Evolutionary conservation across 1,140 invertebrate species (phyloP).

Genomic region (Drosophila pectinifera): DNA sequence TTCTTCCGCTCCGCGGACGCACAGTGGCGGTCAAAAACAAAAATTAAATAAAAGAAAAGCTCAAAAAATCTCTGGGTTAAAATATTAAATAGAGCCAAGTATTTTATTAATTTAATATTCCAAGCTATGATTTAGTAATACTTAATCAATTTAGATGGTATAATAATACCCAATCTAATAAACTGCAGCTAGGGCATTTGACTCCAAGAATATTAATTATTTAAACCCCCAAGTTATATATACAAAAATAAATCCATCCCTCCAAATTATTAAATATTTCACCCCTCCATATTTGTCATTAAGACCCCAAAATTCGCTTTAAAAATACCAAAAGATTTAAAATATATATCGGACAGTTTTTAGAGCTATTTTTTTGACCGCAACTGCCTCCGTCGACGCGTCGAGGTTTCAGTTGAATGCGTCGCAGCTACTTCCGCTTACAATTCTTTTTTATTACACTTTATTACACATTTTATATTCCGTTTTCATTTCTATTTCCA

Average conservation of each 20-base stretch:
- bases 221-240: too few relatives aligned
- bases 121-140: too few relatives aligned
- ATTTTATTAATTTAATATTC: too few relatives aligned
- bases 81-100: too few relatives aligned
- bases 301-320: not conserved
- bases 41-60: not conserved
- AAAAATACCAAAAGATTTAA: not conserved
- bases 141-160: too few relatives aligned
- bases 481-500: constrained; percentile 62
- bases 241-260: too few relatives aligned
- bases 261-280: too few relatives aligned
- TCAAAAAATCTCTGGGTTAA: too few relatives aligned
- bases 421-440: constrained; percentile 77
- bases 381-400: constrained; percentile 50
- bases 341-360: not conserved
- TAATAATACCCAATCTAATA: too few relatives aligned
- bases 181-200: too few relatives aligned
- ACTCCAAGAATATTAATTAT: too few relatives aligned
- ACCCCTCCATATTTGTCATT: too few relatives aligned
- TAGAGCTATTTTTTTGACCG: constrained; percentile 21
- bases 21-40: not conserved
- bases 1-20: constrained; percentile 43
- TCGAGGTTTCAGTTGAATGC: constrained; percentile 75
- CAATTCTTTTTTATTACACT: constrained; percentile 77
- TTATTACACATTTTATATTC: constrained; percentile 75